These are phyloP conservation scores for Bergia puertoricense DNA, from an alignment of 92 coral and sea anemone genomes.

Conservation along the genomic window DNA sequence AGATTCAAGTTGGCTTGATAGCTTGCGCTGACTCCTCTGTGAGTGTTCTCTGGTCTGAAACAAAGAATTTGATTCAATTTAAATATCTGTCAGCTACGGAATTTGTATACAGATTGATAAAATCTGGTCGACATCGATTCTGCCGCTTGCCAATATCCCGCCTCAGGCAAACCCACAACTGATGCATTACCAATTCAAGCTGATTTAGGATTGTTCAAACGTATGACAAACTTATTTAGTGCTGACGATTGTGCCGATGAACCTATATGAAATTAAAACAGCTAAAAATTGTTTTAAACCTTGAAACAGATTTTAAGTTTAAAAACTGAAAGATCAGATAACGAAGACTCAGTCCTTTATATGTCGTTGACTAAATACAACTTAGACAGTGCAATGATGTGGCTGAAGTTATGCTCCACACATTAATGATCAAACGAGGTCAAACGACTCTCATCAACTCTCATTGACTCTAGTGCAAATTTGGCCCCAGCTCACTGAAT, in stretches of 20 bases:
- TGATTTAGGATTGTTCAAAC: not conserved
- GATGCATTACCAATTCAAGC: not conserved
- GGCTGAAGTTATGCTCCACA: no score
- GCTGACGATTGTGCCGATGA: no score
- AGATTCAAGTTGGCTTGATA: slow-evolving; percentile 88
- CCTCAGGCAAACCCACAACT: not conserved
- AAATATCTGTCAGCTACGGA: not conserved
- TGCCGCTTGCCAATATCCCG: not conserved
- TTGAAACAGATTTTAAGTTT: no score
- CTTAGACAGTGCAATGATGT: no score
- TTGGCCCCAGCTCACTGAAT: no score
- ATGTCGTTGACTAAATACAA: no score
- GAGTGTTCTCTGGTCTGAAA: slow-evolving; percentile 93
- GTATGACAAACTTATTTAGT: no score
- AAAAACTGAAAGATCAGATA: no score
- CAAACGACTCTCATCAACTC: not conserved
- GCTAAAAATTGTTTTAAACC: no score
- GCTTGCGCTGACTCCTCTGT: slow-evolving; percentile 81
- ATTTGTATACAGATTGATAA: not conserved
- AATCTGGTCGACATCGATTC: not conserved
- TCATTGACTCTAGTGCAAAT: not conserved
- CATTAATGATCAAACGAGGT: not conserved
- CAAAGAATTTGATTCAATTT: not conserved
- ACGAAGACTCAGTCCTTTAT: no score
- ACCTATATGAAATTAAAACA: no score